These are phyloP conservation scores for Hoplostethus atlanticus DNA, from an alignment of 2,797 vertebrate genomes.

Conservation along the genomic window DNA sequence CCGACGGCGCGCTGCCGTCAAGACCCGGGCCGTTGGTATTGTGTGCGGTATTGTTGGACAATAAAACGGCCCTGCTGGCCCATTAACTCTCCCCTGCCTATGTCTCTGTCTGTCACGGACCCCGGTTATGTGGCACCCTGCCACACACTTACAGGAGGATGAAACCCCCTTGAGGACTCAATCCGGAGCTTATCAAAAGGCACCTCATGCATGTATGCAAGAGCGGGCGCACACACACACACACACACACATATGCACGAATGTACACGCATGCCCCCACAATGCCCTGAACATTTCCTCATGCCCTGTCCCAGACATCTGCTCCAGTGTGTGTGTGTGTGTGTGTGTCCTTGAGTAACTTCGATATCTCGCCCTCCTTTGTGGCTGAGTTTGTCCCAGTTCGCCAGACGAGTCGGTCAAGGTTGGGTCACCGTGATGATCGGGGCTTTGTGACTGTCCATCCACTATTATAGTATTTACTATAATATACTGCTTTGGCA, in stretches of 20 bases:
- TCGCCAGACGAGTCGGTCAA: background rate
- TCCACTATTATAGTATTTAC: too few species aligned
- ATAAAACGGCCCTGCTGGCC: too few species aligned
- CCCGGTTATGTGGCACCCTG: too few species aligned
- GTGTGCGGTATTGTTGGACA: too few species aligned
- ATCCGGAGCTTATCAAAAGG: constrained; percentile 34
- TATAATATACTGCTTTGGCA: too few species aligned
- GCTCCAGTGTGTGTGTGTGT: constrained; percentile 14
- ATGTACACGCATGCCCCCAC: background rate
- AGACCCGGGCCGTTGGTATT: too few species aligned
- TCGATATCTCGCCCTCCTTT: background rate
- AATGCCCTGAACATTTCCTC: background rate
- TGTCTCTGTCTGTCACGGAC: too few species aligned
- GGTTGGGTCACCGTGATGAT: background rate
- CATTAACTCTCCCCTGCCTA: too few species aligned
- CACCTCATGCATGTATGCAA: constrained; percentile 35
- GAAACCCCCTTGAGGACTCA: constrained; percentile 9
- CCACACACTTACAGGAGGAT: constrained; percentile 38
- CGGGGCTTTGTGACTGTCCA: background rate
- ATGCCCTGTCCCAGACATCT: background rate
- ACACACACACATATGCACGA: background rate
- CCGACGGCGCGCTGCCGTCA: too few species aligned
- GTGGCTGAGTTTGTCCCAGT: background rate
- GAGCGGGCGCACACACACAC: constrained; percentile 16
- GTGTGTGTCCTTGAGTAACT: background rate